Base-by-base conservation (phyloP, 2,797 vertebrate species). In the Labroides dimidiatus region DNA sequence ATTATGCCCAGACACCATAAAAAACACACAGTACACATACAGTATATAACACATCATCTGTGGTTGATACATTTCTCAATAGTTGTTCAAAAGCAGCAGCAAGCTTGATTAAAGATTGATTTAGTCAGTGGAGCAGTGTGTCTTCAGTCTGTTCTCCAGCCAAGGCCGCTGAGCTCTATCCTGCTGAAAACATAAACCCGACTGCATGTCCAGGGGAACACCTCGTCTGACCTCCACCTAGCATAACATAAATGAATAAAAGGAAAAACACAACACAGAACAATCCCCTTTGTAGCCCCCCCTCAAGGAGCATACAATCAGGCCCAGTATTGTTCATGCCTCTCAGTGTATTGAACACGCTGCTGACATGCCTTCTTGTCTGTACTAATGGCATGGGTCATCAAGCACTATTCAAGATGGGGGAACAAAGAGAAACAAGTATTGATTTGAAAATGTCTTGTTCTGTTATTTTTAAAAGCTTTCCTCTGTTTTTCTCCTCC, bases 381-480 rank as follows among this genome's bases (percentile, higher is more conserved):
- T 51, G 78, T 81, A 86, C 75, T 91, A 85, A 91, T 85, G 72
- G 86, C 36, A 49, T 56, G 75, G 87, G 89, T 90, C 89, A 91
- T 92, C 89, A 91, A 85, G 85, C 79, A 74, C 85, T 69, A 75
- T 80, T 86, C 81, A 85, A 60, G 77, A 87, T 67, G 71, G 48
- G 53, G 30, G 8, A 66, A 58, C 57, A 72, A 50, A 75, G 57
- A 79, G 71, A 84, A 82, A 84, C 78, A 82, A 41, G 68, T 92
- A 93, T 93, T 91, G 91, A 93, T 91, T 87, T 79, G 73, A 89
- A 89, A 91, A 91, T 87, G 87, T 87, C 88, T 86, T 87, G 87
- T 89, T 92, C 80, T 88, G 85, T 92, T 91, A 85, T 90, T 90
- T 90, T 82, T 57, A 85, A 87, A 79, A 81, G 80, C 84, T 83